Base-by-base conservation (phyloP, 2,797 vertebrate species). In the Hoplostethus atlanticus region DNA sequence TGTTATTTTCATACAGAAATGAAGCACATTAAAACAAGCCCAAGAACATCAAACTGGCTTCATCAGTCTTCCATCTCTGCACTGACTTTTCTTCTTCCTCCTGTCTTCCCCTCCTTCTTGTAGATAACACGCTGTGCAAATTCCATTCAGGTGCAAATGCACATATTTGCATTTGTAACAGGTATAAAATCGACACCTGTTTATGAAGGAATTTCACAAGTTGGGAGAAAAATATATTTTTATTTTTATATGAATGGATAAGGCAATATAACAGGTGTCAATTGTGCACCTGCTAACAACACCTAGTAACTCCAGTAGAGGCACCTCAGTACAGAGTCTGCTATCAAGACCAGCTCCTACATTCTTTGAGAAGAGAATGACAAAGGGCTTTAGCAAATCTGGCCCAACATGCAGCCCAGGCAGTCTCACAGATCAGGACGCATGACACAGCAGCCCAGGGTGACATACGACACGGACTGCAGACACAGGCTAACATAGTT, bases 91-190 rank as follows among this genome's bases (percentile, higher is more conserved):
- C 52, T 65, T 77, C 68, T 72, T 53, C 72, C 55, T 53, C 46
- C 56, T 53, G 59, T 77, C 66, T 62, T 61, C 53, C n/a, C 50
- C 30, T 77, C 51, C 81, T 61, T 61, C 75, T 74, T 56, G 57
- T 48, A 75, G 75, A 88, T 79, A 86, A 84, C 80, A 76, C 36
- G 2, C 63, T 74, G 73, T 75, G 71, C 74, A 84, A 85, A 87
- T 82, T 85, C 79, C 66, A 84, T 79, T 84, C 74, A 87, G 81
- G 79, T 81, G 73, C 83, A 87, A 79, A 83, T 61, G 30, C 69
- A 28, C 63, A 63, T 51, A 87, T 89, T 87, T 85, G 84, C 79
- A 89, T 92, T 85, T 77, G 69, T 76, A 89, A 83, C 84, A 85
- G 84, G 81, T 83, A 71, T 76, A 72, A 67, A 74, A 66, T 69